Percentiles rank a stretch among this genome's conserved stretches.
Evolutionary conservation across 2,888 invertebrate genomes (phyloP).

Genomic region (Bembecia ichneumoniformis): DNA sequence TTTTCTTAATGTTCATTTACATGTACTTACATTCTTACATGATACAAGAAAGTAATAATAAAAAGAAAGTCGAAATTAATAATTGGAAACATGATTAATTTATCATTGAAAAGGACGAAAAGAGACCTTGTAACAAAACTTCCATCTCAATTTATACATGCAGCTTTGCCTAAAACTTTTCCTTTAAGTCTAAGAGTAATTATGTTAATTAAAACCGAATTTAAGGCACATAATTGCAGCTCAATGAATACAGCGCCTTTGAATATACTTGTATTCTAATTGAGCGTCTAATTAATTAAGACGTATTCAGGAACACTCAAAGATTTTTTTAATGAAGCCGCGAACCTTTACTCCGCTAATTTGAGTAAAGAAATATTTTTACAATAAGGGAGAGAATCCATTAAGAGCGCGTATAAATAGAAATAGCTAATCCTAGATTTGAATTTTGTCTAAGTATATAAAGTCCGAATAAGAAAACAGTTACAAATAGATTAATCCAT

Average conservation of each 20-base stretch:
- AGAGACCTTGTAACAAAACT: background rate
- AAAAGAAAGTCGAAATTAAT: too few species aligned
- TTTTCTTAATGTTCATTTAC: too few species aligned
- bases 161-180: background rate
- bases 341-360: background rate
- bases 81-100: too few species aligned
- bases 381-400: background rate
- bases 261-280: background rate
- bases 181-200: background rate
- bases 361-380: background rate
- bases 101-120: background rate
- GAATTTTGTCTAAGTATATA: too few species aligned
- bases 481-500: too few species aligned
- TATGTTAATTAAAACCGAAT: background rate
- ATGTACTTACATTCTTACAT: too few species aligned
- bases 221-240: background rate
- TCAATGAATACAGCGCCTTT: background rate
- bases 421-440: too few species aligned
- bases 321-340: constrained; percentile 2
- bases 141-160: background rate
- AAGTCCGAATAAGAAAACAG: too few species aligned
- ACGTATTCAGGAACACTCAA: constrained; percentile 10
- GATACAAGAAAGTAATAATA: too few species aligned
- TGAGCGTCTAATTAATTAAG: constrained; percentile 13
- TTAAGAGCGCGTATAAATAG: too few species aligned